phyloP scores from a whole-genome alignment of 2,888 invertebrate species.

The Antheraea assamensis region DNA sequence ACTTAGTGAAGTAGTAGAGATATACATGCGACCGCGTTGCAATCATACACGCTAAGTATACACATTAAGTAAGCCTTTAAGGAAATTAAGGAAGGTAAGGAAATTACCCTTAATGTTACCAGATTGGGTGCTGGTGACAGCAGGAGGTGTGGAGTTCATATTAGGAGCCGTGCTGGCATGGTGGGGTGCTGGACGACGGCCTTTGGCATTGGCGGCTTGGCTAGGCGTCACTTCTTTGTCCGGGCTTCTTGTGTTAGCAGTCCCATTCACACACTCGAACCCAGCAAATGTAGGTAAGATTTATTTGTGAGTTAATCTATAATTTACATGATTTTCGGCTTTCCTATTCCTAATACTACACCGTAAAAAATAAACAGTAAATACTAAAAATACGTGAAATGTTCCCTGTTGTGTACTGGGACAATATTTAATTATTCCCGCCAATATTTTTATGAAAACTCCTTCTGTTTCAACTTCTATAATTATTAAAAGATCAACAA shows the following conservation, averaged over 20 bases:
- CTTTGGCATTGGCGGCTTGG: constrained; percentile 57
- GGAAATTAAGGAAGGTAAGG: no score
- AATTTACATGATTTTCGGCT: neutral
- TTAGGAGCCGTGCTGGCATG: constrained; percentile 58
- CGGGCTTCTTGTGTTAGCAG: constrained; percentile 59
- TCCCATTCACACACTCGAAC: constrained; percentile 51
- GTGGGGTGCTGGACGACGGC: constrained; percentile 53
- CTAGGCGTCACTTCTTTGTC: constrained; percentile 48
- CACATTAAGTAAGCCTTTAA: no score
- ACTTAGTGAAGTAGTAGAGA: no score
- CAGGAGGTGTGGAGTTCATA: constrained; percentile 52
- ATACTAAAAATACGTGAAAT: no score
- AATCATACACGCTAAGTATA: no score
- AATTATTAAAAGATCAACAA: no score
- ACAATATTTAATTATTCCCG: no score
- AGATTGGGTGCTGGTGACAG: constrained; percentile 63
- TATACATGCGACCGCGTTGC: no score
- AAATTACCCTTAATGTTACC: constrained; percentile 23
- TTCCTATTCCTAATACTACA: neutral
- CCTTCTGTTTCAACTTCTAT: no score
- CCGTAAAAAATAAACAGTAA: no score
- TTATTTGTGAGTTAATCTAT: neutral
- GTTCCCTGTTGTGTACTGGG: no score
- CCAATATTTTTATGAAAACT: no score
- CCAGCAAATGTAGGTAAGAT: constrained; percentile 56